Evolutionary conservation across 2,888 invertebrate species (phyloP).

Genomic region (Dione vanillae): DNA sequence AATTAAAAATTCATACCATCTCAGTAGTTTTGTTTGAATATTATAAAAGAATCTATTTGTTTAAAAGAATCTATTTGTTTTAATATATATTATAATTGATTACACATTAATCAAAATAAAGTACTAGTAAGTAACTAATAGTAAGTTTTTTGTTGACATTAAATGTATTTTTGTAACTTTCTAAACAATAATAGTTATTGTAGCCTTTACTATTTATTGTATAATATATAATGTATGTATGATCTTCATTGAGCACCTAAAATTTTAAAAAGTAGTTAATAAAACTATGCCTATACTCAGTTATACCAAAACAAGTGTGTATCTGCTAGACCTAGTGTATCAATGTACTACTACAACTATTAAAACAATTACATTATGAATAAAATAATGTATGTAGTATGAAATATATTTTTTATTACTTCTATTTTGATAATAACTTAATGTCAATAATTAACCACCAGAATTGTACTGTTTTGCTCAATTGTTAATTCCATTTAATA

Average conservation of each 20-base stretch:
- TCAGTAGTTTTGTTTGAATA: neutral
- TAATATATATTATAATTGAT: neutral
- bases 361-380: neutral
- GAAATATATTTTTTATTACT: neutral
- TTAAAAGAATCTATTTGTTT: too few relatives aligned
- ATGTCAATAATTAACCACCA: too few relatives aligned
- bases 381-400: constrained; percentile 1
- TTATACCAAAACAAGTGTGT: constrained; percentile 3
- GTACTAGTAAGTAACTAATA: neutral
- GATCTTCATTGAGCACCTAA: neutral
- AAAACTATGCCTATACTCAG: neutral
- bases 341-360: neutral
- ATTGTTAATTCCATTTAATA: too few relatives aligned
- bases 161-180: constrained; percentile 17
- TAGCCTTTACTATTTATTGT: neutral
- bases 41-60: neutral
- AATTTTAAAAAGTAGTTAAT: neutral
- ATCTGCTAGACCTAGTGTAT: neutral
- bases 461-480: too few relatives aligned
- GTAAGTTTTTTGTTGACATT: neutral
- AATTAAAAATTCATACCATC: constrained; percentile 32
- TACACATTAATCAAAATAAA: neutral
- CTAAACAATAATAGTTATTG: neutral
- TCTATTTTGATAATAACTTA: too few relatives aligned
- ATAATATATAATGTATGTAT: neutral